Percentiles rank a stretch among this genome's conserved stretches.
These are phyloP conservation scores for Paracentrotus lividus DNA, from an alignment of 53 echinoderm and acorn worm genomes.

Conservation along the genomic window DNA sequence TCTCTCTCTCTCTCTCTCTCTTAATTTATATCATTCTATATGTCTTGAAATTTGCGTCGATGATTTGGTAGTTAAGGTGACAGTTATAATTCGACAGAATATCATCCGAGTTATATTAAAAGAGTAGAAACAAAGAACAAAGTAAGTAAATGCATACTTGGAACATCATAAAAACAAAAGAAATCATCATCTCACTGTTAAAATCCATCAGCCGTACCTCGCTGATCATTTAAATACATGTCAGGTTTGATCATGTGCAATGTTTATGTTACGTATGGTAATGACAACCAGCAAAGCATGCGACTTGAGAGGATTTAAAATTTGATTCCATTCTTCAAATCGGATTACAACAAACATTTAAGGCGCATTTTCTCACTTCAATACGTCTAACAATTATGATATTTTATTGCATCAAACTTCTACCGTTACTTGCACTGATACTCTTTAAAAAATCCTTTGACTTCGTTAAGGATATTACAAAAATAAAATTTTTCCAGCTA, in stretches of 20 bases:
- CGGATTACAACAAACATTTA: not conserved
- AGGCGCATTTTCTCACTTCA: not conserved
- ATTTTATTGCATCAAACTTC: no score
- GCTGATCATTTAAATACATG: not conserved
- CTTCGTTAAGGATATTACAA: no score
- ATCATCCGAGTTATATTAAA: not conserved
- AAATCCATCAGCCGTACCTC: not conserved
- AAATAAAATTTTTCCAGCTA: no score
- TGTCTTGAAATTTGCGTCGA: not conserved
- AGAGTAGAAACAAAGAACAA: not conserved
- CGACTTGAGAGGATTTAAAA: not conserved
- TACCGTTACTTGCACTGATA: no score
- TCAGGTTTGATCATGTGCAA: not conserved
- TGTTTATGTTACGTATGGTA: not conserved
- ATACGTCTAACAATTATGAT: no score
- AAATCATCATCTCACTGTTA: no score
- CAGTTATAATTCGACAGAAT: not conserved
- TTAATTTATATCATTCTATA: not conserved
- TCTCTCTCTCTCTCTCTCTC: not conserved
- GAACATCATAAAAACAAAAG: no score
- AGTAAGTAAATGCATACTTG: no score
- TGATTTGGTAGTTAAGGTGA: not conserved
- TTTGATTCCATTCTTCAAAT: not conserved
- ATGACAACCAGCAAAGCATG: not conserved
- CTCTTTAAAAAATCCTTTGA: no score